Evolutionary conservation across 2,888 invertebrate species (phyloP).

Genomic region (Phyto melanocephala): DNA sequence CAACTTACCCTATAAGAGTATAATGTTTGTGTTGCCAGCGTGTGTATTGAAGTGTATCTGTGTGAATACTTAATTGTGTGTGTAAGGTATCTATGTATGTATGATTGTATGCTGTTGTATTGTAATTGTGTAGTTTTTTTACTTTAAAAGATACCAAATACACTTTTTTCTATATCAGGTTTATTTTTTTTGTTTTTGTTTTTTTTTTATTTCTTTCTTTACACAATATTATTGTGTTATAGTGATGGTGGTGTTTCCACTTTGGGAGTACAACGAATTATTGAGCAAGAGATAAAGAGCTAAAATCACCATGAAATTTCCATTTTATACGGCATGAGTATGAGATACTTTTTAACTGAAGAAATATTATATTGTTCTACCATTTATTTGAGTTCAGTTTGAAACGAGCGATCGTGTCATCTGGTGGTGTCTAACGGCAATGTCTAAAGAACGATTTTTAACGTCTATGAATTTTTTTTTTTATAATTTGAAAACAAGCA

Average conservation of each 20-base stretch:
- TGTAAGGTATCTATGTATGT: too few species aligned
- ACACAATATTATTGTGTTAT: slow-evolving; percentile 15
- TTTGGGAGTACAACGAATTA: slow-evolving; percentile 25
- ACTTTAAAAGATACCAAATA: slow-evolving; percentile 26
- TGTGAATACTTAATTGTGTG: background rate
- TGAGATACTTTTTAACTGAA: slow-evolving; percentile 1
- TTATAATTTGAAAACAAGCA: background rate
- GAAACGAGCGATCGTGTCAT: slow-evolving; percentile 72
- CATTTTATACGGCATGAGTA: background rate
- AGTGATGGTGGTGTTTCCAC: slow-evolving; percentile 24
- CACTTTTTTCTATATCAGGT: slow-evolving; percentile 51
- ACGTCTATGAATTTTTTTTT: background rate
- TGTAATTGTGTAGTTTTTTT: slow-evolving; percentile 26
- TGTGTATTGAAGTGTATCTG: background rate
- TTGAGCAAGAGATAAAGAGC: slow-evolving; percentile 39
- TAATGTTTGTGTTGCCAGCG: background rate
- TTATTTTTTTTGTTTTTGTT: slow-evolving; percentile 38
- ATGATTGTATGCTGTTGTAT: background rate
- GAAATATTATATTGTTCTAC: slow-evolving; percentile 44
- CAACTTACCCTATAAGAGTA: slow-evolving; percentile 35
- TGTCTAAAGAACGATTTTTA: slow-evolving; percentile 13
- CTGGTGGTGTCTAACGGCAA: slow-evolving; percentile 67
- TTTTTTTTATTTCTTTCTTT: slow-evolving; percentile 18
- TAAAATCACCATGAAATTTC: slow-evolving; percentile 24
- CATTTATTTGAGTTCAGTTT: slow-evolving; percentile 72